phyloP scores from a whole-genome alignment of 2,888 invertebrate species.

The Erebia aethiops region DNA sequence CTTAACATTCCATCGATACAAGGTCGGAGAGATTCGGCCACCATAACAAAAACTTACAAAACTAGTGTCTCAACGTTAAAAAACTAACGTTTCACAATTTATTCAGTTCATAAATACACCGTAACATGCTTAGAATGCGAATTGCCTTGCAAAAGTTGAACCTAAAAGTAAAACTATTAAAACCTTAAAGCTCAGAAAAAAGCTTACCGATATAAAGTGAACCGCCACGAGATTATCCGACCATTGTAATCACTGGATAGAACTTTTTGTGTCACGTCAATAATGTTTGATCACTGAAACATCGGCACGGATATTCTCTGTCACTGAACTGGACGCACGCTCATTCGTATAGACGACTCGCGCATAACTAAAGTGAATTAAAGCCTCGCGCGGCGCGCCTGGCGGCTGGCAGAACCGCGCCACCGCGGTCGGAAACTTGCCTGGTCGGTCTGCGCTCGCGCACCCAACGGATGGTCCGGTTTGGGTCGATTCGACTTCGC shows the following conservation, averaged over 20 bases:
- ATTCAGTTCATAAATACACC: slow-evolving; percentile 65
- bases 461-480: slow-evolving; percentile 75
- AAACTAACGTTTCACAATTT: slow-evolving; percentile 54
- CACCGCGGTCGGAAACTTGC: slow-evolving; percentile 58
- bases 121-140: slow-evolving; percentile 61
- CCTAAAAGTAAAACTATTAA: slow-evolving; percentile 45
- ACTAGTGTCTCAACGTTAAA: slow-evolving; percentile 27
- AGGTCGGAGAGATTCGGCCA: slow-evolving; percentile 48
- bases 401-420: slow-evolving; percentile 43
- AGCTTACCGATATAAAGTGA: slow-evolving; percentile 64
- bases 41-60: slow-evolving; percentile 37
- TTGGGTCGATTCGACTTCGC: slow-evolving; percentile 58
- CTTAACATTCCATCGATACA: slow-evolving; percentile 47
- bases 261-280: slow-evolving; percentile 54
- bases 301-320: slow-evolving; percentile 66
- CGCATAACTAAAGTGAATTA: slow-evolving; percentile 58
- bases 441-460: slow-evolving; percentile 63
- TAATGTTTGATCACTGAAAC: slow-evolving; percentile 64
- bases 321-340: slow-evolving; percentile 52
- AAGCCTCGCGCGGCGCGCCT: slow-evolving; percentile 1
- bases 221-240: slow-evolving; percentile 58
- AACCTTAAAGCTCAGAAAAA: slow-evolving; percentile 56
- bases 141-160: slow-evolving; percentile 66
- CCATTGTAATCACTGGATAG: slow-evolving; percentile 52
- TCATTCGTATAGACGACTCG: slow-evolving; percentile 57